Percentiles rank a stretch among this genome's conserved stretches.
Conservation (phyloP, 2,888 invertebrate species). For the Chloroclystis v-ata region DNA sequence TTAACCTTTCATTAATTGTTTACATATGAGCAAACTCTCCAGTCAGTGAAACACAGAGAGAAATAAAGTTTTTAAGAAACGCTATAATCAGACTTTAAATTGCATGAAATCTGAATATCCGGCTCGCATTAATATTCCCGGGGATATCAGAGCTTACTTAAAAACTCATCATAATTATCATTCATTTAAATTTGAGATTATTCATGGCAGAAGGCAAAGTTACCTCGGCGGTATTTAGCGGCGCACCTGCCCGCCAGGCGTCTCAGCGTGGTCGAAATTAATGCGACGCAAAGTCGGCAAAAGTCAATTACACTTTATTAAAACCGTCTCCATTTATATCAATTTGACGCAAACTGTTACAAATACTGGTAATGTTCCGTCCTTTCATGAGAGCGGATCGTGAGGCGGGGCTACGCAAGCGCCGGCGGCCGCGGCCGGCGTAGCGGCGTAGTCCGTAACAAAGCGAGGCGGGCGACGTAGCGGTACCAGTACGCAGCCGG, state of each 20-base stretch:
- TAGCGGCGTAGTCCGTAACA: conserved; percentile 45
- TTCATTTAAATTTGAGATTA: conserved; percentile 73
- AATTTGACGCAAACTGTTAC: conserved; percentile 79
- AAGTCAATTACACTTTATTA: conserved; percentile 79
- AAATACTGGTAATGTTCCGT: conserved; percentile 78
- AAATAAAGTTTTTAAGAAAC: not conserved
- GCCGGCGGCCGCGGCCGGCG: conserved; percentile 42
- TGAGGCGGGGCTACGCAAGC: conserved; percentile 70
- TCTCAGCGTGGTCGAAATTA: conserved; percentile 76
- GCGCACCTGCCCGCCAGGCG: conserved; percentile 71
- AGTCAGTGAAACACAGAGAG: not conserved
- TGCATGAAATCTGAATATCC: conserved; percentile 30
- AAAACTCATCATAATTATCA: conserved; percentile 71
- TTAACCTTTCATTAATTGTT: not conserved
- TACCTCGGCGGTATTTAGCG: conserved; percentile 66
- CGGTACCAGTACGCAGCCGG: conserved; percentile 50
- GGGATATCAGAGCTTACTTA: conserved; percentile 52
- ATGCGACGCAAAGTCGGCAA: conserved; percentile 77
- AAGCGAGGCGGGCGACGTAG: conserved; percentile 40
- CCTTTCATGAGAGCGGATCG: conserved; percentile 66
- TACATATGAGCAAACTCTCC: not conserved
- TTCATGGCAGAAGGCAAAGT: conserved; percentile 67
- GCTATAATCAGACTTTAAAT: not conserved
- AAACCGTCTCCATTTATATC: conserved; percentile 79
- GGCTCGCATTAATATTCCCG: conserved; percentile 39